A percentile compares a stretch with the other conserved stretches of the same genome.
phyloP scores from a whole-genome alignment of 2,888 invertebrate genomes.

The Calliscelio sp. region DNA sequence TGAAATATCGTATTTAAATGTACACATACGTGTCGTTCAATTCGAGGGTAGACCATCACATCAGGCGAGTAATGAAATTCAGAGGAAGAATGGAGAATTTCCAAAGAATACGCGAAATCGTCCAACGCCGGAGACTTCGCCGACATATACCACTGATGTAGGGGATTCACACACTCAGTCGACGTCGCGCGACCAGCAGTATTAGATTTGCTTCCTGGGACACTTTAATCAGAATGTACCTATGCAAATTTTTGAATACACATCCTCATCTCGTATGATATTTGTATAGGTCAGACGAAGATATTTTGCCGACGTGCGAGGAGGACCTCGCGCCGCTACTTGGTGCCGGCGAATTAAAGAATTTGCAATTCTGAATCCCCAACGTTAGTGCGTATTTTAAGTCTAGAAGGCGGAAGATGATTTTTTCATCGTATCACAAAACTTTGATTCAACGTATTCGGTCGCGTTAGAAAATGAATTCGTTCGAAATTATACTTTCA shows the following conservation, averaged over 20 bases:
- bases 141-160: conserved; percentile 74
- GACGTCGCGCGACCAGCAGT: conserved; percentile 77
- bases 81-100: conserved; percentile 67
- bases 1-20: conserved; percentile 35
- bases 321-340: conserved; percentile 72
- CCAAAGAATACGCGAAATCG: conserved; percentile 68
- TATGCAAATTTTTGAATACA: conserved; percentile 86
- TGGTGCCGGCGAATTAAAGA: conserved; percentile 84
- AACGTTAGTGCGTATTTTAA: conserved; percentile 66
- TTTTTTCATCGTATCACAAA: conserved; percentile 62
- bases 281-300: conserved; percentile 86
- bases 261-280: conserved; percentile 84
- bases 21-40: conserved; percentile 30
- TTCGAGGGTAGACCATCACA: conserved; percentile 40
- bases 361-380: conserved; percentile 85
- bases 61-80: conserved; percentile 62
- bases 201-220: conserved; percentile 86
- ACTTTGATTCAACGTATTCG: conserved; percentile 63
- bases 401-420: conserved; percentile 61
- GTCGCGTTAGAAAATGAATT: conserved; percentile 41
- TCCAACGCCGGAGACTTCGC: conserved; percentile 66
- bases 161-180: conserved; percentile 69
- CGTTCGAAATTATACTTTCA: conserved; percentile 49
- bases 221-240: conserved; percentile 86
- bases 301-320: conserved; percentile 83